phyloP scores from a whole-genome alignment of 2,888 invertebrate species.

The Crematogaster levior region DNA sequence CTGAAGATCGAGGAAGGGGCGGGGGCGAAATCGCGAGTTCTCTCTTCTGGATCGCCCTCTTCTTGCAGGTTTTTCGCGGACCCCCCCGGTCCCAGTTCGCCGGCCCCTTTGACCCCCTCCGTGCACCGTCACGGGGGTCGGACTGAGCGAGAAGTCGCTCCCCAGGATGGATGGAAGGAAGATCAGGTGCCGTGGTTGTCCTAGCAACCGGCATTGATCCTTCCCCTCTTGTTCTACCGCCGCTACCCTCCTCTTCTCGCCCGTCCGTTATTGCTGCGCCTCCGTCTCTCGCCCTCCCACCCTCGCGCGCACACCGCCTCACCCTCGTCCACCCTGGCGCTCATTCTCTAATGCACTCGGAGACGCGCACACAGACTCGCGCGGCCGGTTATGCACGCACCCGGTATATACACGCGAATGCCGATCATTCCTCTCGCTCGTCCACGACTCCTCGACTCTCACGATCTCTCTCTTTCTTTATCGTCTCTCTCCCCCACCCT shows the following conservation, averaged over 20 bases:
- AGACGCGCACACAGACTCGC: background rate
- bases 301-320: constrained; percentile 55
- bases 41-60: constrained; percentile 1
- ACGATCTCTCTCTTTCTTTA: constrained; percentile 19
- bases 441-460: constrained; percentile 30
- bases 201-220: constrained; percentile 85
- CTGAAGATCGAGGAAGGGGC: background rate
- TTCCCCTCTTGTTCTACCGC: constrained; percentile 78
- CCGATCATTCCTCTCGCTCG: constrained; percentile 52
- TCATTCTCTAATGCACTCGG: constrained; percentile 51
- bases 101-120: background rate
- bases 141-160: constrained; percentile 72
- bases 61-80: constrained; percentile 38
- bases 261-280: constrained; percentile 60
- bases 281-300: constrained; percentile 32
- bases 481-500: background rate
- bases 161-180: constrained; percentile 81
- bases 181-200: constrained; percentile 83
- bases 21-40: background rate
- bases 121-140: constrained; percentile 35
- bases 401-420: constrained; percentile 25
- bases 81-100: constrained; percentile 29
- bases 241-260: constrained; percentile 63
- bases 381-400: background rate
- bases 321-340: background rate